These are phyloP conservation scores for Hemibagrus guttatus DNA, from an alignment of 2,797 vertebrate species.

Conservation along the genomic window DNA sequence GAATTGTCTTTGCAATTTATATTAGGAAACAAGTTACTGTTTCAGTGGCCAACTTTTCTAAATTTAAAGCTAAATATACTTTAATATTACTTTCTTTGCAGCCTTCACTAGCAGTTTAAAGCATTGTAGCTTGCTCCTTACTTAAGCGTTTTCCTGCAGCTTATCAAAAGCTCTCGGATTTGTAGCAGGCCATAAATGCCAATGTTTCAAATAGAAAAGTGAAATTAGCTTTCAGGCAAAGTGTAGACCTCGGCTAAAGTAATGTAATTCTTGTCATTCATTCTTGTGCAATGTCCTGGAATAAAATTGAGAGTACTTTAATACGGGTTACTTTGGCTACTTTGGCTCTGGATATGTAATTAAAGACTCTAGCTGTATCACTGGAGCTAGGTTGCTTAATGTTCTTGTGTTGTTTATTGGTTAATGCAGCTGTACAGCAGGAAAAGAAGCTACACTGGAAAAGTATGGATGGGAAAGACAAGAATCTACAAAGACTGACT, in stretches of 20 bases:
- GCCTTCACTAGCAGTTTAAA: neutral
- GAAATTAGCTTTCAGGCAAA: neutral
- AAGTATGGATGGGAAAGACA: neutral
- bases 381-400: neutral
- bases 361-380: neutral
- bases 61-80: neutral
- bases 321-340: neutral
- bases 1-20: neutral
- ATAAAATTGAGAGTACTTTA: neutral
- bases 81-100: neutral
- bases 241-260: neutral
- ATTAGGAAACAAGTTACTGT: neutral
- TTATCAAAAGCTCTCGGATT: neutral
- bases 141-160: neutral
- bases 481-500: neutral
- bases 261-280: neutral
- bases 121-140: neutral
- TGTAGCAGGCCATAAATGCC: neutral
- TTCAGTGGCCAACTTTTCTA: neutral
- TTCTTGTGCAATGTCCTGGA: too few species aligned
- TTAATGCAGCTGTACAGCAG: neutral
- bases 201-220: neutral
- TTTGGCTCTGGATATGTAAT: neutral
- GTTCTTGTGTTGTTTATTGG: neutral
- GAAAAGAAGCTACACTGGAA: neutral